Percentiles rank a stretch among this genome's conserved stretches.
Conservation (phyloP, 2,888 invertebrate genomes). For the Pteria penguin region DNA sequence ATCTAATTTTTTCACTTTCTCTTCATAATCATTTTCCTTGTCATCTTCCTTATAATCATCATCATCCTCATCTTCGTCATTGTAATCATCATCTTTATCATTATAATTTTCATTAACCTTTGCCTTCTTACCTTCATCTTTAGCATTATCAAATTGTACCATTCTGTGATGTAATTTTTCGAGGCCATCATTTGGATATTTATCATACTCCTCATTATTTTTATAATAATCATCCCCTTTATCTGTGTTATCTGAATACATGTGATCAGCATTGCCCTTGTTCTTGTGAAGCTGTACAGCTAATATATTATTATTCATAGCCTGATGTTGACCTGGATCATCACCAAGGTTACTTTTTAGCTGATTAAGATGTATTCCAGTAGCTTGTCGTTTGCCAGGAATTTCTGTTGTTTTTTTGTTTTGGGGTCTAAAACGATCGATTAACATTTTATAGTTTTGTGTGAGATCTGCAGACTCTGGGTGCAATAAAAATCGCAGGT, state of each 20-base stretch:
- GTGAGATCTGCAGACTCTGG: conserved; percentile 51
- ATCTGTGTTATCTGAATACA: conserved; percentile 35
- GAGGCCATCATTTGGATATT: conserved; percentile 43
- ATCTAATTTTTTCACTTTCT: too few relatives aligned
- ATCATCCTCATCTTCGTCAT: conserved; percentile 45
- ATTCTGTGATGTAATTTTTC: conserved; percentile 55
- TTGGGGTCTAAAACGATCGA: too few relatives aligned
- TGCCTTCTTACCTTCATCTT: conserved; percentile 48
- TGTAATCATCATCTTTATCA: conserved; percentile 47
- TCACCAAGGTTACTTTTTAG: conserved; percentile 20
- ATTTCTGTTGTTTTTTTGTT: not conserved
- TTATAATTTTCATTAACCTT: conserved; percentile 48
- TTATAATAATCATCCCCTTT: conserved; percentile 51
- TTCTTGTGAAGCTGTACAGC: conserved; percentile 34
- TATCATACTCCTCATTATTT: conserved; percentile 48
- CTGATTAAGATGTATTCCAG: not conserved
- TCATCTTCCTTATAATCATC: conserved; percentile 58
- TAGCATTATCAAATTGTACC: conserved; percentile 56
- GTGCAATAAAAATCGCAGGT: conserved; percentile 71
- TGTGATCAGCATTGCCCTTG: conserved; percentile 22
- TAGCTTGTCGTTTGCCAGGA: not conserved
- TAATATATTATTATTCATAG: conserved; percentile 33
- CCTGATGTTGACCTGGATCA: conserved; percentile 38
- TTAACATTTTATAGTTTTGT: conserved; percentile 25
- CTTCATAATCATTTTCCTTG: conserved; percentile 51